These are phyloP conservation scores for Xiphophorus birchmanni DNA, from an alignment of 2,797 vertebrate species.

Conservation along the genomic window DNA sequence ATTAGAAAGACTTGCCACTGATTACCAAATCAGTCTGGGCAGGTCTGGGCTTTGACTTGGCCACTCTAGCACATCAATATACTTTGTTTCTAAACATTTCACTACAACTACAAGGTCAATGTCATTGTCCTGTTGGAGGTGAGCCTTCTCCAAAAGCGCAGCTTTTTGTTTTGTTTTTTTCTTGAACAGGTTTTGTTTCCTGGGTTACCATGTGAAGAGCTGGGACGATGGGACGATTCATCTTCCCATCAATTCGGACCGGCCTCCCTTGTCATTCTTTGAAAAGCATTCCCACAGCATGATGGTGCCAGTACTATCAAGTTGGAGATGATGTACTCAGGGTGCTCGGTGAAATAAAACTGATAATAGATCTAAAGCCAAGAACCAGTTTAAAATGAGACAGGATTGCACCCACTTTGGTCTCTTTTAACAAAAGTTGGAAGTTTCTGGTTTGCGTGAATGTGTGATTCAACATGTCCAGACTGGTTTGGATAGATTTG, in stretches of 20 bases:
- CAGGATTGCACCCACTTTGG: neutral
- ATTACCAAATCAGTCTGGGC: neutral
- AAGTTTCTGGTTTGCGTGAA: neutral
- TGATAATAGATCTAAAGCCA: neutral
- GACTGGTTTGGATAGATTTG: neutral
- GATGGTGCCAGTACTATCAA: neutral
- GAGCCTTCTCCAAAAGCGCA: neutral
- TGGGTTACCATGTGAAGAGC: neutral
- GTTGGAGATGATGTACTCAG: neutral
- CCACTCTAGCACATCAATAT: neutral
- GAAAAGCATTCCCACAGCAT: neutral
- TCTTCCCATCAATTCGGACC: neutral
- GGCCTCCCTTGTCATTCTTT: neutral
- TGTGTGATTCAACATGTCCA: neutral
- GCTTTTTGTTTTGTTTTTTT: neutral
- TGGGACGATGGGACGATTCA: neutral
- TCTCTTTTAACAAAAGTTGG: neutral
- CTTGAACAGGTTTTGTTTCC: neutral
- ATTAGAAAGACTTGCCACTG: neutral
- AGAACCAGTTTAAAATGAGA: neutral
- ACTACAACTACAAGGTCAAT: neutral
- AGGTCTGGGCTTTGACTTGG: neutral
- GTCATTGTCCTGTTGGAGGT: neutral
- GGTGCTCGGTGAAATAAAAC: neutral
- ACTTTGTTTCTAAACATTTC: neutral